A percentile compares a stretch with the other conserved stretches of the same genome.
phyloP scores from a whole-genome alignment of 2,888 invertebrate genomes.

The Drosophila eohydei region DNA sequence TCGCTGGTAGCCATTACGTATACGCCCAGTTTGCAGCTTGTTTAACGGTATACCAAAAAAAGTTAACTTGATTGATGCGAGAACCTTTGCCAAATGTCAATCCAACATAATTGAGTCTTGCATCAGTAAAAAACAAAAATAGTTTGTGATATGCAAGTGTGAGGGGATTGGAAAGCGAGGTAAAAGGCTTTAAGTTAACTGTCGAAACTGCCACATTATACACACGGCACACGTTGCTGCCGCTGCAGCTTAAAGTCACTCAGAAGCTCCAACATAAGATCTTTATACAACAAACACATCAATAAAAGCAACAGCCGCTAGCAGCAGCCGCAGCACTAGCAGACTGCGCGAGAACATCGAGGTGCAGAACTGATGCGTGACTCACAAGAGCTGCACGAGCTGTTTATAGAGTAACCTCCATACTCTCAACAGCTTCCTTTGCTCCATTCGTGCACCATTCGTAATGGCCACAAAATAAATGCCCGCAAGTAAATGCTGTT shows the following conservation, averaged over 20 bases:
- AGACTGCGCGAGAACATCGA: constrained; percentile 15
- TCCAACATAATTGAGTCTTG: constrained; percentile 80
- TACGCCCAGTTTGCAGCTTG: constrained; percentile 56
- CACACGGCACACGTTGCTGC: constrained; percentile 50
- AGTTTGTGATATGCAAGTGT: constrained; percentile 27
- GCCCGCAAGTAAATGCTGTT: constrained; percentile 60
- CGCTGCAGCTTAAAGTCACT: constrained; percentile 69
- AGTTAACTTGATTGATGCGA: constrained; percentile 80
- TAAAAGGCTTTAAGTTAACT: constrained; percentile 53
- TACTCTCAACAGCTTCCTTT: not conserved
- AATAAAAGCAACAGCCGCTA: constrained; percentile 33
- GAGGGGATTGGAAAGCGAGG: not conserved
- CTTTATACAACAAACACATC: constrained; percentile 43
- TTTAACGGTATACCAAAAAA: constrained; percentile 34
- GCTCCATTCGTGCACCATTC: constrained; percentile 2
- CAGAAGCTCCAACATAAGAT: constrained; percentile 42
- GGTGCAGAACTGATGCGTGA: constrained; percentile 42
- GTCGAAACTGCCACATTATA: constrained; percentile 59
- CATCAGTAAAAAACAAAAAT: constrained; percentile 6
- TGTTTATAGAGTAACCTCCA: constrained; percentile 7
- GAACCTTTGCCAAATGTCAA: constrained; percentile 80
- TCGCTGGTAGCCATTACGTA: constrained; percentile 61
- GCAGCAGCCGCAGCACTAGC: constrained; percentile 1
- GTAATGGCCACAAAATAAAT: constrained; percentile 49
- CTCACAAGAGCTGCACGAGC: constrained; percentile 32